Percentiles rank a stretch among this genome's conserved stretches.
Conservation (phyloP, 1,140 invertebrate species). For the Camponotus floridanus region DNA sequence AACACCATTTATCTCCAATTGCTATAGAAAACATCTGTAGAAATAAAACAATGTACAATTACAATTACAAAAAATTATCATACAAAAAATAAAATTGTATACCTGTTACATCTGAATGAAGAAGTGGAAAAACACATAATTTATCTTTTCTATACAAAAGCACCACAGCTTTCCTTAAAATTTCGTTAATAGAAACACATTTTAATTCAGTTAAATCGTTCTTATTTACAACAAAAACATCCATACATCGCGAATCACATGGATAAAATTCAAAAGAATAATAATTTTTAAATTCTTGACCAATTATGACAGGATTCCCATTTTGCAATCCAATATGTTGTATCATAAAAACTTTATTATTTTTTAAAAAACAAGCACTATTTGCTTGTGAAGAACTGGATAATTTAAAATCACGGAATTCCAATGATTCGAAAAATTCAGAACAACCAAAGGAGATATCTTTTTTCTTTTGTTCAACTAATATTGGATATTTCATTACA, state of each 20-base stretch:
- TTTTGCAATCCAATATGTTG: conserved; percentile 1
- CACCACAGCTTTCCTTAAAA: no score
- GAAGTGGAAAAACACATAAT: conserved; percentile 21
- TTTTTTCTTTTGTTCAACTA: no score
- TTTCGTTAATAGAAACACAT: no score
- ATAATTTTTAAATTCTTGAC: no score
- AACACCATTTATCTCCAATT: neutral
- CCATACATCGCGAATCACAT: no score
- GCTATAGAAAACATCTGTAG: conserved; percentile 2
- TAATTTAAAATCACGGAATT: conserved; percentile 2
- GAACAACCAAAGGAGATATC: neutral
- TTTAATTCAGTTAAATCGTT: no score
- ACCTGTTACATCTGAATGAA: no score
- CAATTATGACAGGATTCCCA: conserved; percentile 9
- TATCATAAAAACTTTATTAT: conserved; percentile 30
- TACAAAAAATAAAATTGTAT: neutral
- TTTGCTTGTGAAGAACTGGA: no score
- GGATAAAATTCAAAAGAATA: conserved; percentile 21
- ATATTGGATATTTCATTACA: neutral
- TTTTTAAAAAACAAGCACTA: conserved; percentile 7
- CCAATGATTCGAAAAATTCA: neutral
- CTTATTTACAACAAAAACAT: no score
- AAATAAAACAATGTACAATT: neutral
- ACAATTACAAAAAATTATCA: conserved; percentile 4
- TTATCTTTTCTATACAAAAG: neutral